Conservation (phyloP, 2,797 vertebrate species). For the Malurus leucopterus region DNA sequence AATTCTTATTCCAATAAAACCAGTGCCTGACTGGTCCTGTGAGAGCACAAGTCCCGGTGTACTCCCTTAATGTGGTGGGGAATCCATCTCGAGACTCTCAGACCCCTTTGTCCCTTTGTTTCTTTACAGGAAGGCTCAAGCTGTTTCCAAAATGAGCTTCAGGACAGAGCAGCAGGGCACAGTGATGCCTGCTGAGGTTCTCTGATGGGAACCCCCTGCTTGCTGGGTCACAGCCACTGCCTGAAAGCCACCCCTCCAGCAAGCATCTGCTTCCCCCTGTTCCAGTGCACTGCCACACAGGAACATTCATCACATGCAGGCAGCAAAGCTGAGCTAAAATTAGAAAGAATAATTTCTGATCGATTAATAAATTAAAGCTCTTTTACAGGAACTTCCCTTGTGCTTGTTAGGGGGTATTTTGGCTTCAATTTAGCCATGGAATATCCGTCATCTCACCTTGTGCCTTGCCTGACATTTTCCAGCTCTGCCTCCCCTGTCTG, state of each 20-base stretch:
- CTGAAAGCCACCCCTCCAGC: neutral
- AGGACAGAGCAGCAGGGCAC: neutral
- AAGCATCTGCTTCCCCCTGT: neutral
- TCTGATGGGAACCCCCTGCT: neutral
- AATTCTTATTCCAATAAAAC: neutral
- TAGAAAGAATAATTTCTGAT: neutral
- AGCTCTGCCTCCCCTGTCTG: neutral
- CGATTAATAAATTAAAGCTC: neutral
- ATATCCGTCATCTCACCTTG: neutral
- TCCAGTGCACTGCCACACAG: neutral
- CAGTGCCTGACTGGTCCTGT: neutral
- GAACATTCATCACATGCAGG: neutral
- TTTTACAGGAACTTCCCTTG: neutral
- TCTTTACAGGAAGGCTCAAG: neutral
- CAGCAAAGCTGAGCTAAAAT: neutral
- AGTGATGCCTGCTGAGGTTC: neutral
- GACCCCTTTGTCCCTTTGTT: neutral
- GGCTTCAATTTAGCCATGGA: neutral
- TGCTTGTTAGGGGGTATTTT: neutral
- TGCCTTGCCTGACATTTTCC: neutral
- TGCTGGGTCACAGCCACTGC: neutral
- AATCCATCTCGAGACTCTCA: neutral
- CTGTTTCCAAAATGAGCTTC: neutral
- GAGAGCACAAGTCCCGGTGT: neutral
- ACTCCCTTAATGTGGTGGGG: neutral